phyloP scores from a whole-genome alignment of 2,113 vertebrate genomes.

The Peromyscus leucopus region DNA sequence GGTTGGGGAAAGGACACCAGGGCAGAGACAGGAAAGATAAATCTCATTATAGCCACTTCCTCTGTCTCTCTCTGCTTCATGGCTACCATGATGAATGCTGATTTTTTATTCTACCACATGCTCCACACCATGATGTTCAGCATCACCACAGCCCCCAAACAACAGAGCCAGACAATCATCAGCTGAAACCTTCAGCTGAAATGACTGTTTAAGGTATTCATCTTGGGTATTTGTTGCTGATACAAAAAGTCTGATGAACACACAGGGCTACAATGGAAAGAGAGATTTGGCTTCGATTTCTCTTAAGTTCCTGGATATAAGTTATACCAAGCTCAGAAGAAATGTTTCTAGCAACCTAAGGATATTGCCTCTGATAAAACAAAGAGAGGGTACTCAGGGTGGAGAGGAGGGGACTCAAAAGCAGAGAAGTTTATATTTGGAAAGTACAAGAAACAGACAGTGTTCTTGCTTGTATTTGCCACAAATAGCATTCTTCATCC shows the following conservation, averaged over 20 bases:
- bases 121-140: background rate
- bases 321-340: background rate
- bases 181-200: background rate
- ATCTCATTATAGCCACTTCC: background rate
- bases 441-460: background rate
- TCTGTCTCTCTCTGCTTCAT: background rate
- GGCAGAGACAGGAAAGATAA: background rate
- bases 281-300: background rate
- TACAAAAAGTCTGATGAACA: background rate
- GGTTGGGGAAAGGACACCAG: background rate
- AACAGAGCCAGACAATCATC: background rate
- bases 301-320: background rate
- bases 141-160: background rate
- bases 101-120: too few relatives aligned
- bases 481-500: background rate
- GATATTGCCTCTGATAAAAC: too few relatives aligned
- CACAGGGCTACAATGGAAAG: background rate
- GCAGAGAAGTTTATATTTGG: background rate
- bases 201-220: background rate
- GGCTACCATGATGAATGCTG: background rate
- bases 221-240: background rate
- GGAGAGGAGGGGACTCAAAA: background rate
- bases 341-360: background rate
- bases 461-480: background rate
- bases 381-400: background rate